phyloP scores from a whole-genome alignment of 2,888 invertebrate genomes.

The Nymphalis polychloros region DNA sequence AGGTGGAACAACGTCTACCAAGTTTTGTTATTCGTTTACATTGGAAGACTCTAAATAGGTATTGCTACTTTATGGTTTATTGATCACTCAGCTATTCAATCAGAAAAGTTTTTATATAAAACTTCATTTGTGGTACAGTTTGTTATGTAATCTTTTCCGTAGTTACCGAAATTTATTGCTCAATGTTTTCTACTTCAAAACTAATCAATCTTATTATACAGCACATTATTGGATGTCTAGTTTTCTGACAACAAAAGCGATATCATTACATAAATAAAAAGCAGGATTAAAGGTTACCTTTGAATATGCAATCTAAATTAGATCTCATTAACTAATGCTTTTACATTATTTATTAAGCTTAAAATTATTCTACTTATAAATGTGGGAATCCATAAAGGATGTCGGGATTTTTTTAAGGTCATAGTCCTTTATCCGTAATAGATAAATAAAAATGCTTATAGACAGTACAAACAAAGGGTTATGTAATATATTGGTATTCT shows the following conservation, averaged over 20 bases:
- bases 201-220: conserved; percentile 15
- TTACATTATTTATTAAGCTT: background rate
- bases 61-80: no score
- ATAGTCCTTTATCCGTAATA: no score
- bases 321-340: background rate
- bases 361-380: no score
- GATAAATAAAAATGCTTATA: no score
- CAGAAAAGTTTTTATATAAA: background rate
- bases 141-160: background rate
- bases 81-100: background rate
- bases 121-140: background rate
- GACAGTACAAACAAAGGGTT: no score
- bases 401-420: no score
- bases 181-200: conserved; percentile 9
- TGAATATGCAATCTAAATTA: conserved; percentile 1
- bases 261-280: conserved; percentile 22
- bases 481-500: no score
- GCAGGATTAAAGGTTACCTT: conserved; percentile 17
- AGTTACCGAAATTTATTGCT: background rate
- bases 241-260: conserved; percentile 8
- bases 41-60: no score
- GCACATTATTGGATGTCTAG: conserved; percentile 1
- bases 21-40: no score
- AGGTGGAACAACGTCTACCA: no score
- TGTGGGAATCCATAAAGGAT: no score